Percentiles rank a stretch among this genome's conserved stretches.
Conservation (phyloP, 2,888 invertebrate genomes). For the Galerucella pusilla region DNA sequence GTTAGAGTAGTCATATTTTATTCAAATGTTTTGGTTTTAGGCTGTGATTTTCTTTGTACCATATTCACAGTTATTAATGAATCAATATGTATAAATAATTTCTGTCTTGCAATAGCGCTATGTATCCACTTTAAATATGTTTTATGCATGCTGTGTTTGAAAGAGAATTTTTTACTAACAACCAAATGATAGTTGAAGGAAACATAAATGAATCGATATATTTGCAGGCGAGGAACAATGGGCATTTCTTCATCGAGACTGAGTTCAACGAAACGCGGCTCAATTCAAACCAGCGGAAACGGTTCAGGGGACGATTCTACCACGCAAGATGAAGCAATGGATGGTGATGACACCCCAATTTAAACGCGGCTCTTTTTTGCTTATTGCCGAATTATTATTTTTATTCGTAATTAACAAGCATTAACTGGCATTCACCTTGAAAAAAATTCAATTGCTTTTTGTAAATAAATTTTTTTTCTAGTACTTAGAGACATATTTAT, state of each 20-base stretch:
- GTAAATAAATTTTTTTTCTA: conserved; percentile 52
- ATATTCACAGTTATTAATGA: no score
- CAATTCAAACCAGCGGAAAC: conserved; percentile 70
- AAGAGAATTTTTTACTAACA: neutral
- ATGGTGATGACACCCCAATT: conserved; percentile 76
- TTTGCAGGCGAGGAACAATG: conserved; percentile 65
- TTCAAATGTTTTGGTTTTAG: no score
- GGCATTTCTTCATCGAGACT: conserved; percentile 72
- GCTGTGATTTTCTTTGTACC: no score
- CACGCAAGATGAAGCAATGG: conserved; percentile 81
- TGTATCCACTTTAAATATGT: neutral
- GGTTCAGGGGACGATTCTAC: conserved; percentile 82
- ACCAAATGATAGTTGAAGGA: neutral
- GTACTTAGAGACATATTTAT: conserved; percentile 55
- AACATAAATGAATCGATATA: conserved; percentile 13
- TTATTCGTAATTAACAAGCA: conserved; percentile 29
- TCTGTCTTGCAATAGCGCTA: no score
- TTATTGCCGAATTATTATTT: conserved; percentile 34
- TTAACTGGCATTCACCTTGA: conserved; percentile 39
- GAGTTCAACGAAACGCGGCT: conserved; percentile 75
- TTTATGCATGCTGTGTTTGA: neutral
- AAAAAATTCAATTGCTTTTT: conserved; percentile 48
- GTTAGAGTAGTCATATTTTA: no score
- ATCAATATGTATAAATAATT: no score
- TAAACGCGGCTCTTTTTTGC: conserved; percentile 52